Conservation (phyloP, 1,140 invertebrate genomes). For the Rhyacophila brunnea region DNA sequence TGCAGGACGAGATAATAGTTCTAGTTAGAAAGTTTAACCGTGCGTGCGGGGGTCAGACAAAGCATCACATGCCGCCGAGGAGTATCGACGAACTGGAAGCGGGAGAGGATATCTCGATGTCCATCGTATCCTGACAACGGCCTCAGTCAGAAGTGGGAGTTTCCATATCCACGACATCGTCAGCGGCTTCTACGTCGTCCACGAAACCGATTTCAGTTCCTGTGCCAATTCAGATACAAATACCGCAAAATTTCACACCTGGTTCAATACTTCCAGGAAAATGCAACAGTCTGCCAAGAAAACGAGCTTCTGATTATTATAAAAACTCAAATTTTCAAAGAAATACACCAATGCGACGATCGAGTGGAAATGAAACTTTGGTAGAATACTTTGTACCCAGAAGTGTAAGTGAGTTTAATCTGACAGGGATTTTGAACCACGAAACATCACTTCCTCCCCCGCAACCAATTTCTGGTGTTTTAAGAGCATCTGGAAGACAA, state of each 20-base stretch:
- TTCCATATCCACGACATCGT: slow-evolving; percentile 37
- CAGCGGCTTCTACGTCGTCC: slow-evolving; percentile 37
- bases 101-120: slow-evolving; percentile 60
- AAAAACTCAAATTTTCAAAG: slow-evolving; percentile 59
- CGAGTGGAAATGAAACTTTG: slow-evolving; percentile 62
- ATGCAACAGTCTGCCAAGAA: slow-evolving; percentile 63
- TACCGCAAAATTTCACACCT: slow-evolving; percentile 45
- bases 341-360: slow-evolving; percentile 62
- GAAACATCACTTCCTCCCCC: slow-evolving; percentile 54
- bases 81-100: slow-evolving; percentile 46
- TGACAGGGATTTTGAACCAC: slow-evolving; percentile 61
- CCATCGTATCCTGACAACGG: slow-evolving; percentile 67
- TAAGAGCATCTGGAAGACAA: slow-evolving; percentile 35
- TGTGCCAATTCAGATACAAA: slow-evolving; percentile 49
- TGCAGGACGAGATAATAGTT: slow-evolving; percentile 86
- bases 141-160: slow-evolving; percentile 47
- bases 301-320: slow-evolving; percentile 48
- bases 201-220: slow-evolving; percentile 42
- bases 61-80: slow-evolving; percentile 42
- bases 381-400: slow-evolving; percentile 80
- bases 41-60: slow-evolving; percentile 41
- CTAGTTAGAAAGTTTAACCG: slow-evolving; percentile 59
- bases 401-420: slow-evolving; percentile 77
- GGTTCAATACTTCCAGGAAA: slow-evolving; percentile 53
- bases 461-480: slow-evolving; percentile 37